Conservation (phyloP, 2,888 invertebrate genomes). For the Drosophila sordidapex region DNA sequence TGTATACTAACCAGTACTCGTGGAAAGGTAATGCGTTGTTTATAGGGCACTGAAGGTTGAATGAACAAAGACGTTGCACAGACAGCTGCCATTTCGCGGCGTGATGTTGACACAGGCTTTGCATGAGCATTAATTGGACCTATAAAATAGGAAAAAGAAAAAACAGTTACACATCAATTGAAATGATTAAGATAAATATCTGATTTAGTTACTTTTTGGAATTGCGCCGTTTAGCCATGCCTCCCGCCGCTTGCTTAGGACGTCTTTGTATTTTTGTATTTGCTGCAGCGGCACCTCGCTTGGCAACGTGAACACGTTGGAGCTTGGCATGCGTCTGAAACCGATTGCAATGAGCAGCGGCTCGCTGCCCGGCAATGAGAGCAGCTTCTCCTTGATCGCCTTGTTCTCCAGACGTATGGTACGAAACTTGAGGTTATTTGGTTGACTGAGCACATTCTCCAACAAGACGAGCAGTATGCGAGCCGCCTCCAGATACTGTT, state of each 20-base stretch:
- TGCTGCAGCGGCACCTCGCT: slow-evolving; percentile 77
- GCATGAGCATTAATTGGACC: slow-evolving; percentile 43
- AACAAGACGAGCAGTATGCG: slow-evolving; percentile 82
- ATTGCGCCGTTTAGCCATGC: slow-evolving; percentile 66
- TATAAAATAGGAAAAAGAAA: slow-evolving; percentile 7
- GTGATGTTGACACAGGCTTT: slow-evolving; percentile 14
- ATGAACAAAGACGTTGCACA: slow-evolving; percentile 58
- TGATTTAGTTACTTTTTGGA: slow-evolving; percentile 42
- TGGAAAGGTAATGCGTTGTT: slow-evolving; percentile 83
- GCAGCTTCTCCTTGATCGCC: slow-evolving; percentile 83
- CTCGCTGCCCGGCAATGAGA: slow-evolving; percentile 78
- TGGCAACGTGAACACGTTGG: slow-evolving; percentile 74
- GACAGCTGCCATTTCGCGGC: slow-evolving; percentile 27
- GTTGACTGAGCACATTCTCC: slow-evolving; percentile 84
- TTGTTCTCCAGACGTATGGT: slow-evolving; percentile 83
- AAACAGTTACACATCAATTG: background rate
- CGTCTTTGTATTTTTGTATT: slow-evolving; percentile 82
- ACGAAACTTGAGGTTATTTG: slow-evolving; percentile 83
- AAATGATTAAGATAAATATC: background rate
- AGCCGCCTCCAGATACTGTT: slow-evolving; percentile 82
- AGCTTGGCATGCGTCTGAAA: slow-evolving; percentile 67
- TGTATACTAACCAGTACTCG: slow-evolving; percentile 85
- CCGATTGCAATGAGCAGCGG: slow-evolving; percentile 83
- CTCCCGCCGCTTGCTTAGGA: slow-evolving; percentile 70
- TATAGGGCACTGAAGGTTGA: slow-evolving; percentile 76